These are phyloP conservation scores for Melanotaenia pygmaea DNA, from an alignment of 2,797 vertebrate genomes.

Conservation along the genomic window DNA sequence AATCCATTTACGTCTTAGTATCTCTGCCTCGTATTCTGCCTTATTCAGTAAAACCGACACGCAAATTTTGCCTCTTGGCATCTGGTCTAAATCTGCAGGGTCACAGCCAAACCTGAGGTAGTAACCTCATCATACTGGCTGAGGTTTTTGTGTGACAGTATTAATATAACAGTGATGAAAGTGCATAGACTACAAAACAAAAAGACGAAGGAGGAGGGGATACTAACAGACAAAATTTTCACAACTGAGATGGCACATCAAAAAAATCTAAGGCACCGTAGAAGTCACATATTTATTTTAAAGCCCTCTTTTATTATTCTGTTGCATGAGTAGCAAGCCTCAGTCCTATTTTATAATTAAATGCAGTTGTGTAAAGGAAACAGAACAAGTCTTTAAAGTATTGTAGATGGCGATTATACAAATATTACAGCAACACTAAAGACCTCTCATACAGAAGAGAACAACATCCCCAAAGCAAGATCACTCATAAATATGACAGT, in stretches of 20 bases:
- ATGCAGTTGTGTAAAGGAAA: constrained; percentile 30
- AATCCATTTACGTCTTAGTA: constrained; percentile 74
- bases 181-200: constrained; percentile 32
- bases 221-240: constrained; percentile 36
- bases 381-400: constrained; percentile 34
- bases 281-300: constrained; percentile 67
- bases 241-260: constrained; percentile 60
- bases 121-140: constrained; percentile 64
- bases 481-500: not conserved
- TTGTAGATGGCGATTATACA: constrained; percentile 36
- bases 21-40: constrained; percentile 55
- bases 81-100: constrained; percentile 60
- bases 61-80: constrained; percentile 54
- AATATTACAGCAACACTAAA: constrained; percentile 48
- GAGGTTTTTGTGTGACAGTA: constrained; percentile 47
- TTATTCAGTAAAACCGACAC: constrained; percentile 67
- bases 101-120: constrained; percentile 51
- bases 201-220: constrained; percentile 7
- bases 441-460: constrained; percentile 7
- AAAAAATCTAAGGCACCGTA: constrained; percentile 49
- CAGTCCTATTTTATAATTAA: constrained; percentile 56
- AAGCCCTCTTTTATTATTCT: constrained; percentile 65
- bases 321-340: constrained; percentile 58
- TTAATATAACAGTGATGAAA: constrained; percentile 60
- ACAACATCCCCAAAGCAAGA: constrained; percentile 17